Base-by-base conservation (phyloP, 2,797 vertebrate species). In the Darevskia mixta region DNA sequence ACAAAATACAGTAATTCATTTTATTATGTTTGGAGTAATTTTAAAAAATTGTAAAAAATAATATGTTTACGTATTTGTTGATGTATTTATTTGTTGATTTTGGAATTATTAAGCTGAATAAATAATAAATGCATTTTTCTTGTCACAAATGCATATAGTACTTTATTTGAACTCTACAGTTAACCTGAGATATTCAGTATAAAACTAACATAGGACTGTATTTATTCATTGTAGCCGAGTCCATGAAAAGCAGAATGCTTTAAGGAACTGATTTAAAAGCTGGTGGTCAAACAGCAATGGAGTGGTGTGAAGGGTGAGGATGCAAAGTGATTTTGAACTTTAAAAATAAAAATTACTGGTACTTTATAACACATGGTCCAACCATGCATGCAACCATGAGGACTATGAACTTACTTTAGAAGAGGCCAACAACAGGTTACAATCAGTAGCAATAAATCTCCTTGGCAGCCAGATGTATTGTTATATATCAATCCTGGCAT, bases 401-500 rank as follows among this genome's bases (percentile, higher is more conserved):
- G n/a, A 73, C 77, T 72, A 88, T 11, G 76, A 76, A 82, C 49
- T 43, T 80, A 29, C 8, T 32, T 61, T 25, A 35, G 79, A 78
- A 78, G 2, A 38, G 29, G 82, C 20, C 35, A 73, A 85, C 13
- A 41, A 18, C 29, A 73, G 41, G 79, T 80, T 35, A 85, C 88
- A 91, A 58, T 8, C 0, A 83, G 45, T 6, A 49, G 25, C 76
- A 32, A 66, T 20, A 66, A 23, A 32, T 55, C 2, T 43, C 35
- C 38, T 38, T 38, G 89, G 66, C 58, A n/a, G 86, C 27, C 67
- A 81, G 86, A 35, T 55, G 90, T 43, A 18, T 72, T 83, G 25
- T 23, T 55, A 43, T 66, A 43, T 17, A 2, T 38, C 43, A 49
- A 3, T 18, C n/a, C 20, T 45, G 17, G 3, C 4, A 78, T 23